Conservation (phyloP, 2,888 invertebrate genomes). For the Empis livida region DNA sequence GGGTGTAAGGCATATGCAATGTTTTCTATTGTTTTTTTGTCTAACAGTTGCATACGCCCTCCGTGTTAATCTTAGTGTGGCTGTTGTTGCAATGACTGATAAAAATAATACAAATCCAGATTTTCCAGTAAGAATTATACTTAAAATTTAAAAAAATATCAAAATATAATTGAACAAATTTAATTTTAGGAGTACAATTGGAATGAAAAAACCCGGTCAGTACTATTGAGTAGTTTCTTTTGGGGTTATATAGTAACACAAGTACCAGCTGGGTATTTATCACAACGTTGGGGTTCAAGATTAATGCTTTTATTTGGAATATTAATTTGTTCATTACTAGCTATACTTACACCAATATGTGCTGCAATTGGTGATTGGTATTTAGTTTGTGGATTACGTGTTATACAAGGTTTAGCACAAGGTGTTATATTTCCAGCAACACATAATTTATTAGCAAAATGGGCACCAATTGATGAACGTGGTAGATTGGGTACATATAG, state of each 20-base stretch:
- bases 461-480: conserved; percentile 56
- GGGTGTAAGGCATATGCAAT: conserved; percentile 51
- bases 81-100: conserved; percentile 62
- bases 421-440: conserved; percentile 53
- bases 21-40: conserved; percentile 45
- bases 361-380: conserved; percentile 50
- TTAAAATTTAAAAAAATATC: not conserved
- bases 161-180: not conserved
- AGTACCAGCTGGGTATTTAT: conserved; percentile 55
- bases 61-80: conserved; percentile 57
- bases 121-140: conserved; percentile 32
- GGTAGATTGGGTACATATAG: conserved; percentile 49
- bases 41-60: conserved; percentile 49
- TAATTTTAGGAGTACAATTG: conserved; percentile 44
- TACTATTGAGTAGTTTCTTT: conserved; percentile 51
- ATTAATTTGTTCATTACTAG: conserved; percentile 48
- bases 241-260: conserved; percentile 52
- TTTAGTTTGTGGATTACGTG: conserved; percentile 45
- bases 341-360: conserved; percentile 52
- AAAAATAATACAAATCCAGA: conserved; percentile 36
- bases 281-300: conserved; percentile 58
- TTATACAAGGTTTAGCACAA: conserved; percentile 54
- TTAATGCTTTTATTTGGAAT: conserved; percentile 44
- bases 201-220: conserved; percentile 41
- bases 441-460: conserved; percentile 55